Evolutionary conservation across 2,113 vertebrate species (phyloP).

Genomic region (Gila orcuttii): DNA sequence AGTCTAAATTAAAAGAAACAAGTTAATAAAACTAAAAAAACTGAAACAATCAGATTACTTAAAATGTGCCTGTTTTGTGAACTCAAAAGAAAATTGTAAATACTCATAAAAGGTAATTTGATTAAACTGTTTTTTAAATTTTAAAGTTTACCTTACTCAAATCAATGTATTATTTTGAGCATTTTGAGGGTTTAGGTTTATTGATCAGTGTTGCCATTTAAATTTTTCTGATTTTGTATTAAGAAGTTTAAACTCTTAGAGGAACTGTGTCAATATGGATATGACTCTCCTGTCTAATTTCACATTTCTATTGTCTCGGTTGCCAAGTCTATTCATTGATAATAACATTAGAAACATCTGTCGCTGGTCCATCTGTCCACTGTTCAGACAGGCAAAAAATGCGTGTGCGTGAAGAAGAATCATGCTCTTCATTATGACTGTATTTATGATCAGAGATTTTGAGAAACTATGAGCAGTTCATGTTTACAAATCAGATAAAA

Average conservation of each 20-base stretch:
- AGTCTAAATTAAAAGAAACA: too few relatives aligned
- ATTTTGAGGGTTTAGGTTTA: not conserved
- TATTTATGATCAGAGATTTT: slow-evolving; percentile 8
- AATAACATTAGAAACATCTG: slow-evolving; percentile 29
- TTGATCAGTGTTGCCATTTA: not conserved
- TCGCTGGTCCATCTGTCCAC: slow-evolving; percentile 16
- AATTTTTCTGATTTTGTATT: not conserved
- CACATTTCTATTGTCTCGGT: slow-evolving; percentile 15
- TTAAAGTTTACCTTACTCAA: too few relatives aligned
- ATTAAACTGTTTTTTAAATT: too few relatives aligned
- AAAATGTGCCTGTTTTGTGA: too few relatives aligned
- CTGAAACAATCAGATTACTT: too few relatives aligned
- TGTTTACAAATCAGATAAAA: slow-evolving; percentile 1
- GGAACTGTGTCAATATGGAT: not conserved
- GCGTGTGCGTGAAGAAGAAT: not conserved
- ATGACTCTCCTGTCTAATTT: slow-evolving; percentile 9
- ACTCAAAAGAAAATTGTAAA: too few relatives aligned
- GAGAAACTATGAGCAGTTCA: not conserved
- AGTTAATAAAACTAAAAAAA: too few relatives aligned
- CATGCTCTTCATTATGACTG: slow-evolving; percentile 14
- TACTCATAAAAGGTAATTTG: too few relatives aligned
- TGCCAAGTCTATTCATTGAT: slow-evolving; percentile 21
- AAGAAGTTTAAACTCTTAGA: not conserved
- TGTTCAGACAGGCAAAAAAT: slow-evolving; percentile 16
- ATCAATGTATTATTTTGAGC: too few relatives aligned